Evolutionary conservation across 2,113 vertebrate genomes (phyloP).

Genomic region (Forbesichthys papilliferus): DNA sequence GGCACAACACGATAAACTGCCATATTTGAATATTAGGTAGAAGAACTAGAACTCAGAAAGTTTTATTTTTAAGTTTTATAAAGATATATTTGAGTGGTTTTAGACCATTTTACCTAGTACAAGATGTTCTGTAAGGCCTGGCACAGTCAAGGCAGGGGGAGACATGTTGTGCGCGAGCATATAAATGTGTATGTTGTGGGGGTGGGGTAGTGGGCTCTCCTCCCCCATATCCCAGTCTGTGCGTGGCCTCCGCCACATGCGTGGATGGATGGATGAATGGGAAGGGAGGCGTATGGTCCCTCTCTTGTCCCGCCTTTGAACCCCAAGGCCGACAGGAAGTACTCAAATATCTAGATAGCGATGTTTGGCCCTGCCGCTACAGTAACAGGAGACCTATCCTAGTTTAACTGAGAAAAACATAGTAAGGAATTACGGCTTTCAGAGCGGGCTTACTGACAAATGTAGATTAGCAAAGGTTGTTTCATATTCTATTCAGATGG

Average conservation of each 20-base stretch:
- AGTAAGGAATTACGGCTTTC: not conserved
- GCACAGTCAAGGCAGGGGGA: no score
- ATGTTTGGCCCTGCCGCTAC: constrained; percentile 8
- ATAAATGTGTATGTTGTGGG: constrained; percentile 26
- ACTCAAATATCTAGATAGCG: constrained; percentile 34
- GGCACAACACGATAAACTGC: no score
- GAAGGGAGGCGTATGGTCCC: constrained; percentile 3
- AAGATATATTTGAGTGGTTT: no score
- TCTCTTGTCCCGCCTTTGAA: constrained; percentile 26
- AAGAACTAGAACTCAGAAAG: no score
- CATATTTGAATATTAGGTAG: no score
- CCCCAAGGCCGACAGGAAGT: constrained; percentile 18
- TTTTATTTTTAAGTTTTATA: no score
- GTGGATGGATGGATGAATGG: not conserved
- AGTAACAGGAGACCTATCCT: constrained; percentile 25
- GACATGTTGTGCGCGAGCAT: not conserved
- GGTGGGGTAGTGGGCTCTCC: not conserved
- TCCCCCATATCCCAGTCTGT: constrained; percentile 19
- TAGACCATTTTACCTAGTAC: no score
- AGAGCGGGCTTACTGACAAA: no score
- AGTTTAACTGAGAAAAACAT: constrained; percentile 7
- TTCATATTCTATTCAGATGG: no score
- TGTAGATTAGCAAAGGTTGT: no score
- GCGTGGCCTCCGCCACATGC: not conserved
- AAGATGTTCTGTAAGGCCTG: no score